Percentiles rank a stretch among this genome's conserved stretches.
phyloP scores from a whole-genome alignment of 2,888 invertebrate species.

The Clistopyga incitator region DNA sequence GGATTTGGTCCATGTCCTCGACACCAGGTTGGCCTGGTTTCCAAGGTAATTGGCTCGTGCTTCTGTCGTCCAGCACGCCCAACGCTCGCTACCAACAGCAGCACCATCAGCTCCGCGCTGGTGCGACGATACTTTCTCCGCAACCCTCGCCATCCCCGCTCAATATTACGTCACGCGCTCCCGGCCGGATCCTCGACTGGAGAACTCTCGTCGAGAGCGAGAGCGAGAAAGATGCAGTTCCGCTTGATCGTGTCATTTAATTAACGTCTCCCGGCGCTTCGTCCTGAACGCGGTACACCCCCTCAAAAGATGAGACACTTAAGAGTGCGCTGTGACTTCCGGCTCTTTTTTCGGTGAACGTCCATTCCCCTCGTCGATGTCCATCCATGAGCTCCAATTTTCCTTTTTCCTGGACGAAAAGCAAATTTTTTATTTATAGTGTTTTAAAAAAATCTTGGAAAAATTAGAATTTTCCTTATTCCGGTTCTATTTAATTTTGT shows the following conservation, averaged over 20 bases:
- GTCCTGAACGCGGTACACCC: background rate
- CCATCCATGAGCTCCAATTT: background rate
- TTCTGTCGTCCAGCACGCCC: slow-evolving; percentile 32
- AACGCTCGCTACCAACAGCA: slow-evolving; percentile 10
- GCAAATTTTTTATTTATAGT: too few species aligned
- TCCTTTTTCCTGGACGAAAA: background rate
- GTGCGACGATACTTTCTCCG: slow-evolving; percentile 41
- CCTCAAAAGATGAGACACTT: background rate
- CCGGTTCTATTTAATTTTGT: too few species aligned
- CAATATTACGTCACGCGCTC: slow-evolving; percentile 40
- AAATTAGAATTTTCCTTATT: too few species aligned
- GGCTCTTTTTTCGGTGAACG: background rate
- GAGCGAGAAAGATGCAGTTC: background rate
- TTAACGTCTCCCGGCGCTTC: slow-evolving; percentile 18
- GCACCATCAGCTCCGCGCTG: slow-evolving; percentile 5
- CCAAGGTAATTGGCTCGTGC: slow-evolving; percentile 71
- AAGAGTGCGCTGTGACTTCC: background rate
- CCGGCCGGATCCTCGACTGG: slow-evolving; percentile 31
- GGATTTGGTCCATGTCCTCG: slow-evolving; percentile 58
- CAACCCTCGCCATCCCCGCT: slow-evolving; percentile 27
- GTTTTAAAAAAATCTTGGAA: too few species aligned
- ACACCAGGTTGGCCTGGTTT: slow-evolving; percentile 71
- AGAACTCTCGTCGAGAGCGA: slow-evolving; percentile 26
- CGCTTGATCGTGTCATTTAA: slow-evolving; percentile 42
- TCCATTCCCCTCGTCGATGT: background rate